Base-by-base conservation (phyloP, 2,113 vertebrate genomes). In the Poeciliopsis retropinna region DNA sequence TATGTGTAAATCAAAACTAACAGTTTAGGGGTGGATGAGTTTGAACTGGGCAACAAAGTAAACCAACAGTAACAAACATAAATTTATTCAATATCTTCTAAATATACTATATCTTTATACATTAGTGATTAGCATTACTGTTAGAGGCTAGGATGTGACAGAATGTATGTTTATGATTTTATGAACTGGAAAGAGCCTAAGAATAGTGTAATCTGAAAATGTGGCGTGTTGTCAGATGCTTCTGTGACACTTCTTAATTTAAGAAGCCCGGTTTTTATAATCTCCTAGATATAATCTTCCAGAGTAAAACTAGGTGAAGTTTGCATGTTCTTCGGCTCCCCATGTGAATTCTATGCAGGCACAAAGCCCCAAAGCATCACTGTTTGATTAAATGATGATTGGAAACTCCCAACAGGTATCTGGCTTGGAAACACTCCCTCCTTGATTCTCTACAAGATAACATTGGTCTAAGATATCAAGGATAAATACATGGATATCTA, bases 351-450 rank as follows among this genome's bases (percentile, higher is more conserved):
- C 1, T 4, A 54, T 54, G 51, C 51, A 9, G 9, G 51, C 51
- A 57, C 51, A 57, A 57, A 57, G 25, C 25, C 51, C 25, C 51
- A 57, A n/a, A 57, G 25, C 51, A 9, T 57, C 6, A 57, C 10
- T n/a, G 51, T 57, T 57, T 57, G 51, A 57, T n/a, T 57, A 57
- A 57, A 57, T n/a, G 51, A 25, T n/a, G 51, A 57, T 57, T 57
- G 25, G 25, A 57, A 57, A 57, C n/a, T 57, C 25, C 51, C 51
- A n/a, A 17, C 10, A n/a, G 51, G 51, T 57, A 8, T 57, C 51
- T 57, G 7, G 51, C 51, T 54, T 9, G 22, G 22, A 25, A 54
- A 54, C 51, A 54, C 51, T 54, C 19, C 51, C 51, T 54, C 22
- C 25, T 54, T 54, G 19, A n/a, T 54, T 54, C 7, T 57, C 7